These are phyloP conservation scores for Caenorhabditis elegans DNA, from an alignment of 1,140 invertebrate genomes.

Conservation along the genomic window WBcel235 BX284606.5:7671001-7671500, in stretches of 20 bases:
- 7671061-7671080: neutral
- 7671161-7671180: neutral
- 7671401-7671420: neutral
- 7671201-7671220: neutral
- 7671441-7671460: too few relatives aligned
- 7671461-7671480: too few relatives aligned
- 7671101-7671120: slow-evolving; percentile 16
- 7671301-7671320: slow-evolving; percentile 6
- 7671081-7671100: neutral
- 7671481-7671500: too few relatives aligned
- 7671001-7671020: neutral
- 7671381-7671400: neutral
- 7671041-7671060: neutral
- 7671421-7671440: too few relatives aligned
- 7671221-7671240: slow-evolving; percentile 21
- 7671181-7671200: neutral
- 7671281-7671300: neutral
- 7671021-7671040: neutral
- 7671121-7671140: slow-evolving; percentile 13
- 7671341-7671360: neutral
- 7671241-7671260: neutral
- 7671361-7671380: neutral
- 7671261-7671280: neutral
- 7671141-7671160: slow-evolving; percentile 26
- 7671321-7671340: neutral